Percentiles rank a stretch among this genome's conserved stretches.
These are phyloP conservation scores for Amphilophus citrinellus DNA, from an alignment of 2,113 vertebrate species.

Conservation along the genomic window DNA sequence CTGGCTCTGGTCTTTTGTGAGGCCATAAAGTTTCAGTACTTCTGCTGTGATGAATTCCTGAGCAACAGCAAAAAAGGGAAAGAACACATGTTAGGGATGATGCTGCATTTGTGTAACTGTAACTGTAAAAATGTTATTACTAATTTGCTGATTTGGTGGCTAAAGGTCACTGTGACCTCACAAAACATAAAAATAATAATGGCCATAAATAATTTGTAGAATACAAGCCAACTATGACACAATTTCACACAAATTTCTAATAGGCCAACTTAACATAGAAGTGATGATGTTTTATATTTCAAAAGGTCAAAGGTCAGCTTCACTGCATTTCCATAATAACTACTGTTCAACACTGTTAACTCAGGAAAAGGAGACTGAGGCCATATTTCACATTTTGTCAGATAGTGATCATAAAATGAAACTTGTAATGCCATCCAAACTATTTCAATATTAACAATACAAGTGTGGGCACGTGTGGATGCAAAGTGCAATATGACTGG, in stretches of 20 bases:
- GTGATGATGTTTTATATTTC: not conserved
- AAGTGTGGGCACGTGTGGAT: too few species aligned
- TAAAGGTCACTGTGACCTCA: not conserved
- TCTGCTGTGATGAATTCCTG: slow-evolving; percentile 91
- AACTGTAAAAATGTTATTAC: not conserved
- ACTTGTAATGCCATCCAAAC: too few species aligned
- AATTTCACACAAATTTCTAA: not conserved
- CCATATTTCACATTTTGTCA: too few species aligned
- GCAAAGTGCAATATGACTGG: too few species aligned
- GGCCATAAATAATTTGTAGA: not conserved
- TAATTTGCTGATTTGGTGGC: not conserved
- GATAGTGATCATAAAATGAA: too few species aligned
- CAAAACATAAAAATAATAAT: not conserved
- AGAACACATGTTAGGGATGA: not conserved
- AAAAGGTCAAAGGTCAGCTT: not conserved
- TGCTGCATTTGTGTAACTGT: not conserved
- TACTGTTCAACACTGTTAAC: not conserved
- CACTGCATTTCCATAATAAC: accelerated
- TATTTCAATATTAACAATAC: too few species aligned
- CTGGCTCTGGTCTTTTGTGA: slow-evolving; percentile 89
- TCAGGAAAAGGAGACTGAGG: too few species aligned
- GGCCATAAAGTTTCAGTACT: slow-evolving; percentile 90
- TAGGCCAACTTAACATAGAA: too few species aligned
- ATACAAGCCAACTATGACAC: not conserved
- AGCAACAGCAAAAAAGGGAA: not conserved